Base-by-base conservation (phyloP, 2,888 invertebrate species). In the Nycteola revayana region DNA sequence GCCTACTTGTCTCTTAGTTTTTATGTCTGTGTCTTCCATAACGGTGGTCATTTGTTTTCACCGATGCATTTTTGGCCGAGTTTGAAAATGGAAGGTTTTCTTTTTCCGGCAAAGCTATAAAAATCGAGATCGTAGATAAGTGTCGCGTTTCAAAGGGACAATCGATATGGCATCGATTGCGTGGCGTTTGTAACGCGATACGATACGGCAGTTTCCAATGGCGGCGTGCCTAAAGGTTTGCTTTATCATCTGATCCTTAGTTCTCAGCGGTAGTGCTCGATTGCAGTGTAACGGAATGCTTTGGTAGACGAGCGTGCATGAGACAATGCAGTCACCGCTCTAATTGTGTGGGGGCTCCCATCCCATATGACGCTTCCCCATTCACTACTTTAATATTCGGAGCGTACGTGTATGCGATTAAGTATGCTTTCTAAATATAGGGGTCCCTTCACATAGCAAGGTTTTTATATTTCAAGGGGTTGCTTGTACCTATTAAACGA, bases 361-460 rank as follows among this genome's bases (percentile, higher is more conserved):
- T 74, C 79, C 77, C 82, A 81, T 74, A 77, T 84, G 83, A 85
- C 80, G 83, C 71, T 74, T 74, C 82, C 80, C 84, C 76, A 75
- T 80, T 80, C 81, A 80, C 65, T 53, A 67, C 64, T 82, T 83
- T 80, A 85, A 85, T 85, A 86, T 86, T 85, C 78, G 58, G 59
- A 74, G 74, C 75, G 79, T 70, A 73, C 81, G 75, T 75, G 82
- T 73, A 75, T 68, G 78, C 83, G 81, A 84, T 85, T 83, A 84
- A 86, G 81, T 79, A 73, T 77, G 77, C 83, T 78, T 77, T 78
- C 76, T 78, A 83, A 86, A 85, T 80, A 83, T 77, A 81, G 82
- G 83, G 82, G 59, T 71, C 58, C 70, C 59, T 70, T 64, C 76
- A 85, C 66, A 78, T 85, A 79, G 69, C 7, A 11, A 7, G 59